Evolutionary conservation across 2,797 vertebrate species (phyloP).

Genomic region (Decapterus maruadsi): DNA sequence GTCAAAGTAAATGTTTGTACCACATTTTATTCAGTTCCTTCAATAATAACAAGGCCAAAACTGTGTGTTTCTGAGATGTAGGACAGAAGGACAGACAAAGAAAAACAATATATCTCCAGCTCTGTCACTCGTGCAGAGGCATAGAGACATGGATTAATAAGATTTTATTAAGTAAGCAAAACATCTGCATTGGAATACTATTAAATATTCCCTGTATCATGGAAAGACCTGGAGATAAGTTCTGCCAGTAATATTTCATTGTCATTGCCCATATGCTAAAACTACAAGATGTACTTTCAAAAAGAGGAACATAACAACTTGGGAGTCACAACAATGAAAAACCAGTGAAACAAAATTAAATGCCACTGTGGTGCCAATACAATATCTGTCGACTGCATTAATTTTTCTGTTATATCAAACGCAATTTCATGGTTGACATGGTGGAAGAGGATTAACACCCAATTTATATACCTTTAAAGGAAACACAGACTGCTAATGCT

Average conservation of each 20-base stretch:
- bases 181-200: not conserved
- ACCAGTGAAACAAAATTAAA: constrained; percentile 56
- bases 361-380: constrained; percentile 57
- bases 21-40: too few species aligned
- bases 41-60: too few species aligned
- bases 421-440: constrained; percentile 82
- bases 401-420: constrained; percentile 77
- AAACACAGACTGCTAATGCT: constrained; percentile 77
- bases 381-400: constrained; percentile 64
- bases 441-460: constrained; percentile 81
- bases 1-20: too few species aligned
- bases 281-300: constrained; percentile 20
- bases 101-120: too few species aligned
- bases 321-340: constrained; percentile 48
- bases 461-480: constrained; percentile 84
- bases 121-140: too few species aligned
- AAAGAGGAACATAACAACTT: constrained; percentile 18
- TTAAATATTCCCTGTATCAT: not conserved
- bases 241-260: not conserved
- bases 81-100: too few species aligned
- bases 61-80: too few species aligned
- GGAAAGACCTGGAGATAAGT: not conserved
- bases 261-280: constrained; percentile 8
- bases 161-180: not conserved
- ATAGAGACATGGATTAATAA: not conserved